These are phyloP conservation scores for Exocentrus adspersus DNA, from an alignment of 2,888 invertebrate genomes.

Conservation along the genomic window DNA sequence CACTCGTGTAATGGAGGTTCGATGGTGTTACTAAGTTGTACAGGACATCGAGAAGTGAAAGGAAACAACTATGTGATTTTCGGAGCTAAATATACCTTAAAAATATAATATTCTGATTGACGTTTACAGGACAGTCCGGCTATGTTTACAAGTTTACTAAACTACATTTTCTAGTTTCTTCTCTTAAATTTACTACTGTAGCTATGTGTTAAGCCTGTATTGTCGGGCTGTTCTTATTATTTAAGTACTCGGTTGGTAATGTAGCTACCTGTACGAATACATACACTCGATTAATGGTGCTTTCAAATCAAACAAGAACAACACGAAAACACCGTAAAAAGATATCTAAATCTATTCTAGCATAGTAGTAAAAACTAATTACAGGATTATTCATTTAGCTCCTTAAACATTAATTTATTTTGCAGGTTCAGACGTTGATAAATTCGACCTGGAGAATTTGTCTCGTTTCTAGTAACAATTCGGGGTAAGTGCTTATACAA, in stretches of 20 bases:
- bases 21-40: conserved; percentile 20
- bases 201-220: not conserved
- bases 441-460: not conserved
- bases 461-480: too few relatives aligned
- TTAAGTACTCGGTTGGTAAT: too few relatives aligned
- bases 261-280: too few relatives aligned
- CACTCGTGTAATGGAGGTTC: not conserved
- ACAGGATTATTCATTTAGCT: too few relatives aligned
- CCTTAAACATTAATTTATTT: too few relatives aligned
- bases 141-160: conserved; percentile 30
- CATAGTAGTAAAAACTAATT: too few relatives aligned
- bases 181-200: conserved; percentile 33
- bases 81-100: conserved; percentile 40
- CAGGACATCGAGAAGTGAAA: conserved; percentile 52
- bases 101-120: conserved; percentile 35
- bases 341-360: too few relatives aligned
- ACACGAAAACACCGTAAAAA: not conserved
- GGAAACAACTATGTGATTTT: conserved; percentile 41
- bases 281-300: too few relatives aligned
- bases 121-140: conserved; percentile 15
- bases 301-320: not conserved
- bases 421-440: too few relatives aligned
- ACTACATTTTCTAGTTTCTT: conserved; percentile 45
- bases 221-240: not conserved
- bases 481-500: not conserved